Evolutionary conservation across 2,888 invertebrate species (phyloP), one percentile per base, ranked within the genome.

Genomic region (Ellobium chinense): DNA sequence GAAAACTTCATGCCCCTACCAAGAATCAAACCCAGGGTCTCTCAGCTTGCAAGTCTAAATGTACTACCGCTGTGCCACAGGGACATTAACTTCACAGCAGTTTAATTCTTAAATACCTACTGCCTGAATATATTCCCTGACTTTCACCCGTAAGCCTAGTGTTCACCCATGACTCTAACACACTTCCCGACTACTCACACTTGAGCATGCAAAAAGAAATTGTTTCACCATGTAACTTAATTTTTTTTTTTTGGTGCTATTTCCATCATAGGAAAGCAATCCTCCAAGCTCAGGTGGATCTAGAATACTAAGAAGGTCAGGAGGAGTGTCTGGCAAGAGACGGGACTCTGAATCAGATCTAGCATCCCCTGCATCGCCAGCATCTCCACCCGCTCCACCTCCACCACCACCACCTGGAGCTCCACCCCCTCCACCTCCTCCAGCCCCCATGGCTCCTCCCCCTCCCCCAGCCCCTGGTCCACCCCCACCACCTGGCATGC

Each of bases 401-500:
- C 83, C 83, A n/a, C 85, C 84, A 12, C 85, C 87, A 12, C 84
- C 82, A 21, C 84, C 82, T 1, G 80, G 1, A 78, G 77, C 18
- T 80, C 81, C 29, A 77, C 36, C 62, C 73, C 77, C 46, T 58
- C 66, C 66, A 77, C 83, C 34, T 77, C 83, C n/a, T 84, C 83
- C 62, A 70, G 75, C 31, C 62, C 60, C 5, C 72, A 66, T 14
- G 7, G 65, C 39, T 31, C 34, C 54, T 34, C 82, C 83, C 24
- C 82, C 83, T 7, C 84, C 83, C 29, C 80, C 81, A 27, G 75
- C 66, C 0, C 78, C 76, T 37, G 75, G 56, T 12, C 70, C 78
- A 1, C 84, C 85, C 9, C 85, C 84, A 21, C 82, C 85, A 9
- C 84, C 86, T 2, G 85, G 87, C 66, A 56, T 82, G 74, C 65